Base-by-base conservation (phyloP, 2,797 vertebrate genomes). In the Sus cebifrons region DNA sequence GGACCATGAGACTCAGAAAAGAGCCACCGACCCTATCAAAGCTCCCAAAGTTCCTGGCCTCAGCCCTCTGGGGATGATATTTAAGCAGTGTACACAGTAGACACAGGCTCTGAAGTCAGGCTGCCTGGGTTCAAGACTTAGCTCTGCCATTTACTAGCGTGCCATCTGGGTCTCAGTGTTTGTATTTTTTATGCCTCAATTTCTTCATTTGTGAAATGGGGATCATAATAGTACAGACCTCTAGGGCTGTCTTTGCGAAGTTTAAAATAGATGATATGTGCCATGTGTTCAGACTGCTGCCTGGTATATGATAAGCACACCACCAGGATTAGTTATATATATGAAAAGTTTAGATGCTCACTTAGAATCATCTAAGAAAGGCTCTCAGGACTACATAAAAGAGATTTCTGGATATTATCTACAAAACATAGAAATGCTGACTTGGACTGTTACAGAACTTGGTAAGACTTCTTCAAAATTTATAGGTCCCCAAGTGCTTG, bases 291-390 rank as follows among this genome's bases (percentile, higher is more conserved):
- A 96, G 68, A 90, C 70, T 79, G 67, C 4, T 68, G 1, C n/a
- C n/a, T 95, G 32, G 18, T 58, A 77, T 58, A 90, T 68, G 16
- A 18, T 14, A 91, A 77, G 14, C 52, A 70, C 17, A 67, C 9
- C 71, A 14, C 2, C n/a, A 92, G 21, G 77, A 93, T 44, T 58
- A 58, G 21, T 21, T 15, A 21, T 25, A 83, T 16, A 3, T 20
- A 62, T 32, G 11, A 54, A 86, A n/a, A 92, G 54, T 27, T 73
- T 32, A 75, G 17, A 71, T 6, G 25, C 17, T 93, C 73, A 91
- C 52, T 86, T 82, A 78, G 65, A 96, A 81, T 44, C 62, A 85
- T 64, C 29, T 86, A 89, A 83, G 49, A 49, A 96, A 92, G 16
- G 5, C 27, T 81, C 11, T 3, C 1, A 64, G 75, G 18, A 84